These are phyloP conservation scores for Psittacula cyanocephala DNA, from an alignment of 2,113 vertebrate species.

Conservation along the genomic window DNA sequence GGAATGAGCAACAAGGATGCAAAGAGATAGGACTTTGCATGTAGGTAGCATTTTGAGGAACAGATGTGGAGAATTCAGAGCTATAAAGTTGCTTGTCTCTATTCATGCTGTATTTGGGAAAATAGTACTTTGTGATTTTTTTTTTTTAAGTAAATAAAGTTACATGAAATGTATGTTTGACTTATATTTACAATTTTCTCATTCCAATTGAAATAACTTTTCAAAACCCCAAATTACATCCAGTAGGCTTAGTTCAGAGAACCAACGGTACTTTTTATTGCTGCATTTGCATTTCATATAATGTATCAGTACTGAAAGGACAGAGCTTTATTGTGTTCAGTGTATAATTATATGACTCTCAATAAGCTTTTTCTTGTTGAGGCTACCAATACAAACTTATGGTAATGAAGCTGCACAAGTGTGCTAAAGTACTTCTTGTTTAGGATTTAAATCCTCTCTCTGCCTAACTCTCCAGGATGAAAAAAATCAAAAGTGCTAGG, in stretches of 20 bases:
- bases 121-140: neutral
- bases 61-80: neutral
- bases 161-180: neutral
- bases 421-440: neutral
- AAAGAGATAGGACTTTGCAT: neutral
- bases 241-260: neutral
- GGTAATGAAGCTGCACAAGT: neutral
- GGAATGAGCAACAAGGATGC: neutral
- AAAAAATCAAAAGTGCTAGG: slow-evolving; percentile 2
- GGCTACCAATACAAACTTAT: neutral
- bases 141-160: neutral
- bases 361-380: neutral
- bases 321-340: neutral
- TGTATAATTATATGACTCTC: neutral
- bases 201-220: neutral
- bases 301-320: neutral
- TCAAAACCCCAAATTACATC: neutral
- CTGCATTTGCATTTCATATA: neutral
- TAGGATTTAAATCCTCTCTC: neutral
- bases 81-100: neutral
- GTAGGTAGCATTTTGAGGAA: neutral
- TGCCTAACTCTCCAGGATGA: neutral
- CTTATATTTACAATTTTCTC: neutral
- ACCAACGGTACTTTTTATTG: neutral
- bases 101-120: neutral